phyloP scores from a whole-genome alignment of 2,888 invertebrate genomes.

The Aphidius colemani region DNA sequence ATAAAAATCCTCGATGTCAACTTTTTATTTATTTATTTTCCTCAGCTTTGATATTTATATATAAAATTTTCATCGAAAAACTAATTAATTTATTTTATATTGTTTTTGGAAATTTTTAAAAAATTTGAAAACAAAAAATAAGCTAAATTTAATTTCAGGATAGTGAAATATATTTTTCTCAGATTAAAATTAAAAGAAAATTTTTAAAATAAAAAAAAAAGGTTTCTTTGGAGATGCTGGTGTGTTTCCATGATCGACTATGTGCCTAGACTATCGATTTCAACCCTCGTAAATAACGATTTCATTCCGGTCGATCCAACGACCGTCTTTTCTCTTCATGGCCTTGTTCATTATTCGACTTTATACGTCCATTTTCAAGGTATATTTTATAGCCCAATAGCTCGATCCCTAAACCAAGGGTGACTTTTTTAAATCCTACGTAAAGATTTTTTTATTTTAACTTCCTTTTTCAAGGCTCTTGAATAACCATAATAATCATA shows the following conservation, averaged over 20 bases:
- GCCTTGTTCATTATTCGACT: constrained; percentile 32
- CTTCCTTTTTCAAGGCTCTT: not conserved
- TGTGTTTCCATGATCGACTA: constrained; percentile 52
- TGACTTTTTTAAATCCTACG: constrained; percentile 2
- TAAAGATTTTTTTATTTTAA: not conserved
- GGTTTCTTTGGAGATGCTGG: constrained; percentile 28
- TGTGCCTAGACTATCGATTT: constrained; percentile 50
- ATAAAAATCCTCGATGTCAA: constrained; percentile 4
- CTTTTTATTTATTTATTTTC: not conserved
- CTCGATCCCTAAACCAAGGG: not conserved
- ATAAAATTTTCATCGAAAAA: too few species aligned
- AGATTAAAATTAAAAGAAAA: too few species aligned
- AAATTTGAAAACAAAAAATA: not conserved
- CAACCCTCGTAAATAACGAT: constrained; percentile 54
- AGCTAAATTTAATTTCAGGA: too few species aligned
- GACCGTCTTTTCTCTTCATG: constrained; percentile 21
- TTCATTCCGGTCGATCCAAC: constrained; percentile 30
- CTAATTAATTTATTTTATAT: not conserved
- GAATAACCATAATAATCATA: constrained; percentile 12
- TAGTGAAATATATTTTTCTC: too few species aligned
- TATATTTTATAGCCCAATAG: not conserved
- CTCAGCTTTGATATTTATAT: not conserved
- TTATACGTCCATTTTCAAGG: constrained; percentile 30
- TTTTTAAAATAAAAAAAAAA: too few species aligned
- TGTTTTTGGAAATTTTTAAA: not conserved